Base-by-base conservation (phyloP, 2,113 vertebrate genomes). In the Phaethornis superciliosus region DNA sequence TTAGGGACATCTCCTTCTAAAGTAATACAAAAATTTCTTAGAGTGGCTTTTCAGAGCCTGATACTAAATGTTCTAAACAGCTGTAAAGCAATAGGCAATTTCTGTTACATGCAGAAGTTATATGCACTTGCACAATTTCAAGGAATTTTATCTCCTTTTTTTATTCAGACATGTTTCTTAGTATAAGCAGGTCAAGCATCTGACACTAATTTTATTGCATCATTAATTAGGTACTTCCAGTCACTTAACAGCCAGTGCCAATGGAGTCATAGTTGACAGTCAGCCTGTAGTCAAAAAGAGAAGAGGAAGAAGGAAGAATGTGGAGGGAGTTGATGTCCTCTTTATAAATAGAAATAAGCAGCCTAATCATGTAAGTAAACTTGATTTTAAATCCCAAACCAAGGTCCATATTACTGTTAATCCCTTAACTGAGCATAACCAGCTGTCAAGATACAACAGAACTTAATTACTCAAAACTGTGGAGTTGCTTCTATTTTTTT, bases 241-340 rank as follows among this genome's bases (percentile, higher is more conserved):
- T 95, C 98, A 98, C 42, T 97, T 98, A 97, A 97, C 98, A 76
- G 90, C 98, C 85, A 97, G 94, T 96, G 97, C 98, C 95, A 99
- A 99, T 55, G 99, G 99, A 95, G 94, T 97, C 16, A 95, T 98
- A 88, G 55, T 97, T 68, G 99, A 99, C 15, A 98, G 98, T 94
- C 99, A 99, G 95, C 99, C 99, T 22, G 84, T 98, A 42, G 96
- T 99, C 52, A 99, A 99, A 97, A 99, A 98, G 97, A 97, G 98
- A 67, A 98, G 99, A 83, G 99, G 99, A 72, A 98, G 99, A 89
- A 98, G 98, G 91, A 99, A 99, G 98, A 99, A 99, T 15, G 99
- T 99, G 52, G 99, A 99, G 94, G 99, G 99, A 40, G 98, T 99
- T 96, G 99, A 99, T 97, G 97, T 99, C 59, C 98, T 99, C 68